Evolutionary conservation across 2,888 invertebrate genomes (phyloP).

Genomic region (Morinoia aosen): DNA sequence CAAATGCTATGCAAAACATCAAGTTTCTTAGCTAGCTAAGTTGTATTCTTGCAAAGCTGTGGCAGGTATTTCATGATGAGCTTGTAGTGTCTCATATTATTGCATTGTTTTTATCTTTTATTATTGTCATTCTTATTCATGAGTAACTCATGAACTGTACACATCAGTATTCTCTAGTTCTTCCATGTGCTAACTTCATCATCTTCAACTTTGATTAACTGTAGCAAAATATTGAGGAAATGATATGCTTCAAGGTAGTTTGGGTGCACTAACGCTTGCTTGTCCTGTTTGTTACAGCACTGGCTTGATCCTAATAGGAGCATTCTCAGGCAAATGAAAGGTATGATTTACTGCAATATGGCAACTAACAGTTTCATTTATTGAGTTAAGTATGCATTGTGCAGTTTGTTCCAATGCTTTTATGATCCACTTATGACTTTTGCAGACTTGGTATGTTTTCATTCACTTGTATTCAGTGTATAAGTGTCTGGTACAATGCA

Average conservation of each 20-base stretch:
- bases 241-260: neutral
- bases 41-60: too few species aligned
- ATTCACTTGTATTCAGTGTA: neutral
- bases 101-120: neutral
- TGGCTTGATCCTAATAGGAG: constrained; percentile 94
- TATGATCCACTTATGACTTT: neutral
- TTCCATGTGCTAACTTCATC: neutral
- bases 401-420: neutral
- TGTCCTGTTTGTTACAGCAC: constrained; percentile 79
- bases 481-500: neutral
- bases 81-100: neutral
- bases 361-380: neutral
- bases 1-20: too few species aligned
- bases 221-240: neutral
- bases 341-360: constrained; percentile 73
- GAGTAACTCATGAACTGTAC: neutral
- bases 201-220: neutral
- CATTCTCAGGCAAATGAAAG: constrained; percentile 92
- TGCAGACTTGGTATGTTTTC: neutral
- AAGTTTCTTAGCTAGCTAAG: too few species aligned
- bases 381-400: neutral
- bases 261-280: constrained; percentile 39
- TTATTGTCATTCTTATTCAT: neutral
- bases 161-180: neutral
- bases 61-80: too few species aligned